Evolutionary conservation across 2,888 invertebrate species (phyloP).

Genomic region (Choristoneura rosaceana): DNA sequence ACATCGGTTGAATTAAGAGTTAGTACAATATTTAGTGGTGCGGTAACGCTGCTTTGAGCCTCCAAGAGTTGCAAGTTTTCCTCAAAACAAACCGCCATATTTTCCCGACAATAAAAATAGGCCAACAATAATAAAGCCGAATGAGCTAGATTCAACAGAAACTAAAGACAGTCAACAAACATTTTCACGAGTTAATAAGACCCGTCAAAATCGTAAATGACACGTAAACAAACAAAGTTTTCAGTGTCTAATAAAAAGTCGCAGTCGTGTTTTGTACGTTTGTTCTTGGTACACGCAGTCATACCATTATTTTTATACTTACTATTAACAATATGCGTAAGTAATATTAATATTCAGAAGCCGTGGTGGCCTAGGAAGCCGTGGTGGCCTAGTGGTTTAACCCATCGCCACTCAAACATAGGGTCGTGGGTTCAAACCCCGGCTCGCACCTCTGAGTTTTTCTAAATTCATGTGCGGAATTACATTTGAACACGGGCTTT

Average conservation of each 20-base stretch:
- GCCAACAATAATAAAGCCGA: constrained; percentile 11
- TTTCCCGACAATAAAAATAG: constrained; percentile 2
- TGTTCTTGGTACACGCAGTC: constrained; percentile 21
- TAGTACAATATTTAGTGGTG: too few species aligned
- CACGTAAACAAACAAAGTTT: constrained; percentile 43
- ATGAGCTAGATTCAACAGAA: constrained; percentile 22
- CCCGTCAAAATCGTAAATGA: constrained; percentile 39
- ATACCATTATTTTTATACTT: constrained; percentile 22
- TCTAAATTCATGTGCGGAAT: too few species aligned
- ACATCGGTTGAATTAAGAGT: too few species aligned
- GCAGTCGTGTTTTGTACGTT: constrained; percentile 29
- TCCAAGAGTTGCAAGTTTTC: background rate
- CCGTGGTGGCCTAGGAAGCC: too few species aligned
- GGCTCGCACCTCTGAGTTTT: too few species aligned
- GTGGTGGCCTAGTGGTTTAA: too few species aligned
- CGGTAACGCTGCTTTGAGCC: too few species aligned
- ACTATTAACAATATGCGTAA: constrained; percentile 1
- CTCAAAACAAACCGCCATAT: constrained; percentile 7
- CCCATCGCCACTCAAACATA: too few species aligned
- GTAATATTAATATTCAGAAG: too few species aligned
- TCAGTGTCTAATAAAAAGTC: constrained; percentile 44
- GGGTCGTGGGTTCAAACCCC: too few species aligned
- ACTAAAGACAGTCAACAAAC: constrained; percentile 32
- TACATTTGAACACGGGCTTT: too few species aligned
- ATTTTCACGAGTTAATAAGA: constrained; percentile 38